Percentiles rank a stretch among this genome's conserved stretches.
Conservation (phyloP, 2,113 vertebrate species). For the Notarius quadriscutis region DNA sequence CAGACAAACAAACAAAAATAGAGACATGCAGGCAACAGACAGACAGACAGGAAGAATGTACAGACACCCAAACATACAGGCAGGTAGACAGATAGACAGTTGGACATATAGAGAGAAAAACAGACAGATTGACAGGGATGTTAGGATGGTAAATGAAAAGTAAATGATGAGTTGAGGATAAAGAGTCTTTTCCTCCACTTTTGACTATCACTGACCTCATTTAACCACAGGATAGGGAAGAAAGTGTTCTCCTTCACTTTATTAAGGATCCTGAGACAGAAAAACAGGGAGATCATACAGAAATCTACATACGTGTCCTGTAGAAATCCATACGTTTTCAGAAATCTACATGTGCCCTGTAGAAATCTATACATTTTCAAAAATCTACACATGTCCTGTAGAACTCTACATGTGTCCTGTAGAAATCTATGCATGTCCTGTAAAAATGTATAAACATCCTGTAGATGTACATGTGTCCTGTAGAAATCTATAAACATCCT, state of each 20-base stretch:
- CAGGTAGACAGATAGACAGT: too few species aligned
- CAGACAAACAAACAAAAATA: too few species aligned
- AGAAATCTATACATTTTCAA: too few species aligned
- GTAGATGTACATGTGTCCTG: too few species aligned
- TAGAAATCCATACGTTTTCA: neutral
- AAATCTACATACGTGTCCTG: neutral
- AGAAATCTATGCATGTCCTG: too few species aligned
- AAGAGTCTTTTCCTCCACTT: neutral
- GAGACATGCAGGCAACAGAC: neutral
- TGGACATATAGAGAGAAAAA: too few species aligned
- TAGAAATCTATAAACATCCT: too few species aligned
- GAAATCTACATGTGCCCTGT: neutral
- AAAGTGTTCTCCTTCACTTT: constrained; percentile 73
- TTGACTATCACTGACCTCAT: constrained; percentile 80
- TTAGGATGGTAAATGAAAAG: neutral
- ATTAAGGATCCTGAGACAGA: constrained; percentile 75
- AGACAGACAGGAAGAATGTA: neutral
- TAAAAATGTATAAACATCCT: too few species aligned
- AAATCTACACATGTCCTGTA: neutral
- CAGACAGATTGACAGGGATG: too few species aligned
- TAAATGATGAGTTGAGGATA: neutral
- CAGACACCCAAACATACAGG: neutral
- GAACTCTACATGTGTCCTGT: too few species aligned
- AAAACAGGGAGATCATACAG: constrained; percentile 23
- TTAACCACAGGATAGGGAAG: constrained; percentile 90